Base-by-base conservation (phyloP, 2,113 vertebrate species). In the Alethe diademata region DNA sequence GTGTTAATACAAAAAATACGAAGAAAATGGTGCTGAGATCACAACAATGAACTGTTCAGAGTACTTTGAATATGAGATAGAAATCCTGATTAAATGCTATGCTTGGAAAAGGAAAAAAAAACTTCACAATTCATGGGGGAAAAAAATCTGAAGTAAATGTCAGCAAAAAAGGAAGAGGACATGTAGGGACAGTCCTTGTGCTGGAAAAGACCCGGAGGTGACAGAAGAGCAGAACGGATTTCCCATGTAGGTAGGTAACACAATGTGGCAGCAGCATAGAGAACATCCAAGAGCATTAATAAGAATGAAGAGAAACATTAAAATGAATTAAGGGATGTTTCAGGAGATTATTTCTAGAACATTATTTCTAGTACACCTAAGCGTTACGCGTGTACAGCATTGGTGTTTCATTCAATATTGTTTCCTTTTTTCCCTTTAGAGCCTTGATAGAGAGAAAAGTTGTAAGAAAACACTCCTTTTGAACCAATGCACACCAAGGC, bases 131-230 rank as follows among this genome's bases (percentile, higher is more conserved):
- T 56, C 58, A 24, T 18, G 9, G 12, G 20, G 8, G 6, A 31
- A 86, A 95, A 78, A 58, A 19, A 60, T 87, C 22, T 24, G 12
- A 71, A 87, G 25, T 3, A 31, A 62, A 9, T 16, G 10, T 33
- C 56, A 86, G 36, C 8, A 81, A 22, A 70, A 73, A 80, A 36
- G 7, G 28, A 64, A 40, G 13, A 78, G 43, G 24, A 61, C 18
- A 47, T 0, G 0, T 5, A 51, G 0, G 0, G 80, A 60, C 31
- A 78, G 53, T 29, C 13, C 26, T 74, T 0, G 0, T 26, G 76
- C 80, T 69, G 26, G n/a, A 72, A 92, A 78, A 92, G 70, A 60
- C 25, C 40, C 0, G 0, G 57, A 72, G 76, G 54, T 57, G n/a
- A 65, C 26, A 33, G 35, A 42, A 70, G 23, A 80, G 29, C 47